A percentile compares a stretch with the other conserved stretches of the same genome.
These are phyloP conservation scores for Chaetodon trifasciatus DNA, from an alignment of 2,797 vertebrate genomes.

Conservation along the genomic window DNA sequence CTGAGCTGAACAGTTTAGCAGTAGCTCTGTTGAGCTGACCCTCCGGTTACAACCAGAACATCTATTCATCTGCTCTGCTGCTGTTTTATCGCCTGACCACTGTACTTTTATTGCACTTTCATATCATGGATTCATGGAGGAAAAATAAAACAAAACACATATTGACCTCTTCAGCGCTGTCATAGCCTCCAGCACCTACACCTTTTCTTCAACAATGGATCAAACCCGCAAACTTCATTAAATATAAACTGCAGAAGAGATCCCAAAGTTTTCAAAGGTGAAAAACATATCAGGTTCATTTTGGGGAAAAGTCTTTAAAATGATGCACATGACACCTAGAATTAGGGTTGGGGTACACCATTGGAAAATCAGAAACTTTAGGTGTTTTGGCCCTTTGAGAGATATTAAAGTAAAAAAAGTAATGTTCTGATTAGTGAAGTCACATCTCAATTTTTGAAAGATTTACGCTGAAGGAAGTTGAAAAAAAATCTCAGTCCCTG, in stretches of 20 bases:
- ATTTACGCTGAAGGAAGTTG: not conserved
- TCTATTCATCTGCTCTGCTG: conserved; percentile 15
- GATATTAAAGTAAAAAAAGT: too few relatives aligned
- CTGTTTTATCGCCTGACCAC: not conserved
- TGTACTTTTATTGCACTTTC: not conserved
- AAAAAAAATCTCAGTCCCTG: not conserved
- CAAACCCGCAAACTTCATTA: too few relatives aligned
- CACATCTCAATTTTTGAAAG: not conserved
- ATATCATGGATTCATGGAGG: not conserved
- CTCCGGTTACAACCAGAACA: conserved; percentile 3
- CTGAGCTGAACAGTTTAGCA: not conserved
- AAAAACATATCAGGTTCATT: not conserved
- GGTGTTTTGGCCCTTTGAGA: too few relatives aligned
- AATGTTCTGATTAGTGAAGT: not conserved
- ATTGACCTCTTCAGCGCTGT: not conserved
- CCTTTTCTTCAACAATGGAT: not conserved
- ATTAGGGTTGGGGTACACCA: too few relatives aligned
- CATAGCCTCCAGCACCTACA: not conserved
- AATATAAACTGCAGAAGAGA: too few relatives aligned
- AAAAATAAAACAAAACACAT: not conserved
- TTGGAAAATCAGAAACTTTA: too few relatives aligned
- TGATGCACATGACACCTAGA: too few relatives aligned
- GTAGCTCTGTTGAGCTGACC: conserved; percentile 2
- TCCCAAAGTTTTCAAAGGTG: not conserved
- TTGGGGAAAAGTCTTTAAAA: not conserved